Base-by-base conservation (phyloP, 2,888 invertebrate genomes). In the Morpho helenor region DNA sequence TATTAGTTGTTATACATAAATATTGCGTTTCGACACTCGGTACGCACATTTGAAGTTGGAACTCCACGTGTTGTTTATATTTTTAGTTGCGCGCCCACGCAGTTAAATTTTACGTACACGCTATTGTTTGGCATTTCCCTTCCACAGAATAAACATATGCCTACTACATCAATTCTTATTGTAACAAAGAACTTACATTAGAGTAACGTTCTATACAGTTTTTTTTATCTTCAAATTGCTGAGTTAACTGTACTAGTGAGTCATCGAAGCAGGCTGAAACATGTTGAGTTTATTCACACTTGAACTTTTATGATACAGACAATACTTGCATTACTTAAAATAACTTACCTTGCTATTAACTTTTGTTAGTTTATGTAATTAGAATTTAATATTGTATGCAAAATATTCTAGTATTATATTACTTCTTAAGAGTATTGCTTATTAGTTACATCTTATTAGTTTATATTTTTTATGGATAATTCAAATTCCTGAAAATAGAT, bases 1-100 rank as follows among this genome's bases (percentile, higher is more conserved):
- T 48, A 48, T 49, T 31, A 42, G n/a, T 31, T 9, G 43, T 44
- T n/a, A 31, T 43, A 10, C 8, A 52, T 51, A 40, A 52, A 44
- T 57, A 63, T 56, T 61, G 61, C 57, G 61, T 60, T 59, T 52
- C 53, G 55, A 73, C 72, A 74, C 70, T 70, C 55, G 52, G 52
- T 49, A 52, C 60, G 62, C 48, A 43, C 22, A 10, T 6, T 43
- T 42, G 52, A 53, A 68, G 68, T 64, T 61, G 65, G 57, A 57
- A 57, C 73, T 84, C 84, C 88, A 89, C 89, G 89, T 89, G 89
- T 84, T 87, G 86, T 87, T 88, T 84, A 80, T 89, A 88, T 88
- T 85, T 88, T 81, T 87, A 87, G 86, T 77, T 66, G 72, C 72
- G 70, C 79, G 74, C 85, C 84, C 80, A 85, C 88, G 83, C 83